Evolutionary conservation across 92 coral and sea anemone genomes (phyloP).

Genomic region (Siderastrea radians): DNA sequence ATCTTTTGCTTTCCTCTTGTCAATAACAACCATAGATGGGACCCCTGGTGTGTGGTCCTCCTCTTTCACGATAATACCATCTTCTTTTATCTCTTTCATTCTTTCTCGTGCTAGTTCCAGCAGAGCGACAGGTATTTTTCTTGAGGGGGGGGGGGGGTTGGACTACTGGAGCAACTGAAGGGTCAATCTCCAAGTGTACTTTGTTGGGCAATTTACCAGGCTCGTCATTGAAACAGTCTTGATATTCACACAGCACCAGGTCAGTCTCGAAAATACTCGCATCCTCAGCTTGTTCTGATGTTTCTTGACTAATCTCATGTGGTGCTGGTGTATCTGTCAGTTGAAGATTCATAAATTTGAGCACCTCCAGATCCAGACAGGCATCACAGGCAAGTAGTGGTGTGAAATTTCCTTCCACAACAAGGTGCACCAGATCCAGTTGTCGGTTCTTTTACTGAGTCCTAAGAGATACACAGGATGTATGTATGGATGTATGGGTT

Average conservation of each 20-base stretch:
- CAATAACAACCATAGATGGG: not conserved
- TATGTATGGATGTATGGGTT: constrained; percentile 13
- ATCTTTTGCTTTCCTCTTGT: not conserved
- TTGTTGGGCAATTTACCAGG: constrained; percentile 32
- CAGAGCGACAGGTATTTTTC: constrained; percentile 43
- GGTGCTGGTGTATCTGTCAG: not conserved
- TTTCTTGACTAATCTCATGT: constrained; percentile 21
- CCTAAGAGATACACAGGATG: not conserved
- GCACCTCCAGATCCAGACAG: constrained; percentile 76
- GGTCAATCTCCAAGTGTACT: constrained; percentile 51
- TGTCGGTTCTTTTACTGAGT: constrained; percentile 55
- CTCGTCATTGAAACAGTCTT: constrained; percentile 18
- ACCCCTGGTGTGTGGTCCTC: constrained; percentile 44
- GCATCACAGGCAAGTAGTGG: constrained; percentile 76
- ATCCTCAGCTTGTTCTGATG: not conserved
- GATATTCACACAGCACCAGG: constrained; percentile 24
- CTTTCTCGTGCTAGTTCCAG: constrained; percentile 45
- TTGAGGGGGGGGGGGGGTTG: too few species aligned
- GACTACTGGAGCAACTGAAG: constrained; percentile 21
- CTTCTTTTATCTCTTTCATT: constrained; percentile 54
- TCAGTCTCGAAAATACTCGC: not conserved
- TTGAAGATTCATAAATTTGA: constrained; percentile 70
- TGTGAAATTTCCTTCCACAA: constrained; percentile 62
- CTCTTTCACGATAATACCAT: constrained; percentile 64
- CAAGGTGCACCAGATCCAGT: constrained; percentile 50